Conservation (phyloP, 2,113 vertebrate genomes). For the Prinia subflava region DNA sequence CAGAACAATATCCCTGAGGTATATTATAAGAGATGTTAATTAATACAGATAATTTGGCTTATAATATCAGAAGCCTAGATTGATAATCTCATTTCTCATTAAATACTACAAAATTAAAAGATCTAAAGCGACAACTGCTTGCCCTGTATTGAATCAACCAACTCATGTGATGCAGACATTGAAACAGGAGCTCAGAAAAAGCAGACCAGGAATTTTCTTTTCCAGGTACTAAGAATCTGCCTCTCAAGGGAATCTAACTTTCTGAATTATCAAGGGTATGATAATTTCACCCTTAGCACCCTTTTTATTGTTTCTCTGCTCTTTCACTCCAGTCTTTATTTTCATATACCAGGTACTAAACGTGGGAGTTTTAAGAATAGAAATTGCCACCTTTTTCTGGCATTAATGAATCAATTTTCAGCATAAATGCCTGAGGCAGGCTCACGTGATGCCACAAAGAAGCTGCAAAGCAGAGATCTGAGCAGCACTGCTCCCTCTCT, state of each 20-base stretch:
- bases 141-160: not conserved
- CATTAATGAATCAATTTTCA: conserved; percentile 39
- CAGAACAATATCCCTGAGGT: conserved; percentile 1
- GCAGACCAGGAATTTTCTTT: not conserved
- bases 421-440: conserved; percentile 45
- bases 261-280: conserved; percentile 14
- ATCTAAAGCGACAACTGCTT: not conserved
- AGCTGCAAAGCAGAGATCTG: conserved; percentile 30
- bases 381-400: conserved; percentile 35
- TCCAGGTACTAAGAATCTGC: not conserved
- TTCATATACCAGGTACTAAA: not conserved
- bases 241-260: conserved; percentile 9
- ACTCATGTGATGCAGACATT: not conserved
- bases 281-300: conserved; percentile 47
- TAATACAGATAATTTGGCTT: conserved; percentile 39
- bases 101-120: conserved; percentile 42
- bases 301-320: conserved; percentile 54
- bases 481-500: not conserved
- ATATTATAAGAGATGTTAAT: conserved; percentile 27
- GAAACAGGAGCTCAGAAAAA: not conserved
- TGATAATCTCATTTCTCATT: conserved; percentile 46
- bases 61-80: conserved; percentile 2
- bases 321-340: conserved; percentile 11
- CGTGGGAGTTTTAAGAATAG: conserved; percentile 60
- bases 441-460: conserved; percentile 34